Percentiles rank a stretch among this genome's conserved stretches.
Evolutionary conservation across 2,797 vertebrate genomes (phyloP).

Genomic region (Sebastolobus altivelis): DNA sequence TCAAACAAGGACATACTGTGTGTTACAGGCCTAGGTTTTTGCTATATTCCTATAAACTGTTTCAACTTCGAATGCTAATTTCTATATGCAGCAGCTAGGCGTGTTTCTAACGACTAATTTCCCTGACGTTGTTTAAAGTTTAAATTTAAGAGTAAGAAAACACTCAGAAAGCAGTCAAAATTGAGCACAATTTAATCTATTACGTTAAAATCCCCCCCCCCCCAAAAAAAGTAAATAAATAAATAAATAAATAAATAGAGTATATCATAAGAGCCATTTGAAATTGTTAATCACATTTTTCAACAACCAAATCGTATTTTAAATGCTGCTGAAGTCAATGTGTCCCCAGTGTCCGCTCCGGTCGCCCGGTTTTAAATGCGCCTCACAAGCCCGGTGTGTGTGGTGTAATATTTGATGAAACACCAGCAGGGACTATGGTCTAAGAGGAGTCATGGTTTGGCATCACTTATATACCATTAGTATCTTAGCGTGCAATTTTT

Average conservation of each 20-base stretch:
- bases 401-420: conserved; percentile 5
- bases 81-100: not conserved
- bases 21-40: not conserved
- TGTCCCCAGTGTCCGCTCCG: conserved; percentile 78
- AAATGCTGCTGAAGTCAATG: no score
- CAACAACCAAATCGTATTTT: accelerated
- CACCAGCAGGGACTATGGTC: not conserved
- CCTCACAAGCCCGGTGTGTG: conserved; percentile 60
- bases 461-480: no score
- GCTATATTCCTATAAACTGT: not conserved
- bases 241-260: not conserved
- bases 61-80: not conserved
- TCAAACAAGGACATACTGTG: not conserved
- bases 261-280: not conserved
- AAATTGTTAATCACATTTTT: not conserved
- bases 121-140: no score
- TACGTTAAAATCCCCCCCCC: not conserved
- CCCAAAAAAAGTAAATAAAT: not conserved
- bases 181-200: not conserved
- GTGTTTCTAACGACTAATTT: no score
- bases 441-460: not conserved
- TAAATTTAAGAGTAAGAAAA: no score
- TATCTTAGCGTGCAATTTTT: no score
- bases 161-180: no score
- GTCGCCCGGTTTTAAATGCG: conserved; percentile 82